Evolutionary conservation across 2,888 invertebrate species (phyloP), one percentile per base, ranked within the genome.

Genomic region (Hipparchia semele): DNA sequence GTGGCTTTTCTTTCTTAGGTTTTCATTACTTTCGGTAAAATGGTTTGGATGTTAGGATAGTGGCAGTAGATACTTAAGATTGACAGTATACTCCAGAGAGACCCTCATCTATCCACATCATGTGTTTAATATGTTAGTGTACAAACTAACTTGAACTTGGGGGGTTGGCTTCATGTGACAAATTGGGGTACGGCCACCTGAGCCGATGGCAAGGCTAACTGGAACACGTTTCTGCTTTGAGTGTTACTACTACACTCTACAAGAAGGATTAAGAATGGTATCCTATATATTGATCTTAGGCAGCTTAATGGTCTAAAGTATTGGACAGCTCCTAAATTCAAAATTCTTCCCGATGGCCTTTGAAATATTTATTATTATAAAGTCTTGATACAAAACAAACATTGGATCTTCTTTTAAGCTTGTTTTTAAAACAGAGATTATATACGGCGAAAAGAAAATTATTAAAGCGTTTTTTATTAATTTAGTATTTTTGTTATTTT

Each of bases 61-160:
- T 64, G 6, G 49, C 10, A 23, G 8, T 2, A 39, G 39, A 39
- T 13, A 23, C 49, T n/a, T 4, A 64, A 23, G 39, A 60, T 49
- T 60, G 49, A 23, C 23, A 49, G 49, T 49, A 45, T 23, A 39
- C 56, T 23, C 51, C 23, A 64, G 6, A 49, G 23, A 59, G 33
- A 68, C 68, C 68, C 68, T 51, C 46, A 66, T 75, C 73, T 54
- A 66, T 73, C 61, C 58, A 70, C 60, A 68, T 75, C 70, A 66
- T 73, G 60, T 65, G 68, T 71, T 73, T 73, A 71, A 75, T 70
- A 68, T 73, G 73, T 70, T 71, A 75, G 39, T 68, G 7, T 68
- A 68, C 60, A 68, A 71, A 58, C 68, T 69, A 73, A 75, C 67
- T 71, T 65, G 6, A 73, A 68, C 53, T 66, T 10, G 53, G 60